phyloP scores from a whole-genome alignment of 2,113 vertebrate species.

The Syngnathus typhle region DNA sequence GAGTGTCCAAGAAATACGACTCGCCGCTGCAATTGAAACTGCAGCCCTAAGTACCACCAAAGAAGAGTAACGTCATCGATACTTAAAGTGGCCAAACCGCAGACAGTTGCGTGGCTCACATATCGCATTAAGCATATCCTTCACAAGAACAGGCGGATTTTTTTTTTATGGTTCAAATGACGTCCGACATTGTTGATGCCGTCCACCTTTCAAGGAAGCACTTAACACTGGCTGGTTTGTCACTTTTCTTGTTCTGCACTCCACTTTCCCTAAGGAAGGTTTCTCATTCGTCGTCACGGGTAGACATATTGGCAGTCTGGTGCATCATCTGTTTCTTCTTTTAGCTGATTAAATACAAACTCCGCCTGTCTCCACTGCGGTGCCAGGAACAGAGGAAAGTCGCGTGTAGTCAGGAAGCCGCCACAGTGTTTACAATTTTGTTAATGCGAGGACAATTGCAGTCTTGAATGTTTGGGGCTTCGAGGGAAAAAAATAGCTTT shows the following conservation, averaged over 20 bases:
- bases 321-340: conserved; percentile 35
- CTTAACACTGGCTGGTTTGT: neutral
- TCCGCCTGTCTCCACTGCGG: conserved; percentile 2
- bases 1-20: conserved; percentile 47
- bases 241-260: neutral
- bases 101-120: conserved; percentile 16
- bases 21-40: conserved; percentile 62
- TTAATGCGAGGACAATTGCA: conserved; percentile 9
- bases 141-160: neutral
- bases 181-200: neutral
- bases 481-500: conserved; percentile 13
- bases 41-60: conserved; percentile 37
- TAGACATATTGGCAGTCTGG: conserved; percentile 11
- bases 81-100: conserved; percentile 29
- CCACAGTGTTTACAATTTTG: conserved; percentile 31
- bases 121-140: neutral
- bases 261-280: neutral
- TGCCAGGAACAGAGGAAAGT: conserved; percentile 32
- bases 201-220: neutral
- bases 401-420: conserved; percentile 18
- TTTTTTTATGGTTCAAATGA: neutral
- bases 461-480: conserved; percentile 18
- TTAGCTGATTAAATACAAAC: conserved; percentile 38
- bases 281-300: neutral
- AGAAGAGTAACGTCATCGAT: conserved; percentile 21